Percentiles rank a stretch among this genome's conserved stretches.
phyloP scores from a whole-genome alignment of 1,140 invertebrate species.

The Charaxes varanes region DNA sequence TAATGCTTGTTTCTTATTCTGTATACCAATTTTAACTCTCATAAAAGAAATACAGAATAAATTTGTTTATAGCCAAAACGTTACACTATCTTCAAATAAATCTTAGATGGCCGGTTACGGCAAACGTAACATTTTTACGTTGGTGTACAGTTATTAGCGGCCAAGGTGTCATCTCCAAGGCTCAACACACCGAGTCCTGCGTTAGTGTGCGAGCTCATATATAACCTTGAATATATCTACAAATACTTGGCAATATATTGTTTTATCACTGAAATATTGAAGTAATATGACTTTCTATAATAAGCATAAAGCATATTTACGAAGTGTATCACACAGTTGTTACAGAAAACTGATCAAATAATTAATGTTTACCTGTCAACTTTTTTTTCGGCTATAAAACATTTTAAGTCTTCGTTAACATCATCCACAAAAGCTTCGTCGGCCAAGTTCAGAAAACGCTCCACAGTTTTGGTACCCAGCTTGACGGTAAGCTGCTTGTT shows the following conservation, averaged over 20 bases:
- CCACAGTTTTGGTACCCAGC: slow-evolving; percentile 72
- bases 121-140: slow-evolving; percentile 13
- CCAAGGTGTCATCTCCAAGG: slow-evolving; percentile 40
- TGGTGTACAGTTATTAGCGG: slow-evolving; percentile 37
- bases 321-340: no score
- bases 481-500: slow-evolving; percentile 48
- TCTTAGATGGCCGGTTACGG: no score
- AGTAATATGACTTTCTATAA: no score
- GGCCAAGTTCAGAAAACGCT: slow-evolving; percentile 62
- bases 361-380: slow-evolving; percentile 69
- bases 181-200: slow-evolving; percentile 47
- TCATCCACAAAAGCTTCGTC: slow-evolving; percentile 67
- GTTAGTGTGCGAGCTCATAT: slow-evolving; percentile 20
- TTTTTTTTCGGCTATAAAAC: slow-evolving; percentile 61
- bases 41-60: no score
- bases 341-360: slow-evolving; percentile 3
- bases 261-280: no score
- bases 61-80: no score
- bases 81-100: no score
- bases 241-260: slow-evolving; percentile 5
- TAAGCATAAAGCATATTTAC: no score
- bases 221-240: slow-evolving; percentile 56
- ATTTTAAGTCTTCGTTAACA: slow-evolving; percentile 70
- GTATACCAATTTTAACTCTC: no score
- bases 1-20: no score